A percentile compares a stretch with the other conserved stretches of the same genome.
Conservation (phyloP, 2,888 invertebrate species). For the Platycheirus albimanus region DNA sequence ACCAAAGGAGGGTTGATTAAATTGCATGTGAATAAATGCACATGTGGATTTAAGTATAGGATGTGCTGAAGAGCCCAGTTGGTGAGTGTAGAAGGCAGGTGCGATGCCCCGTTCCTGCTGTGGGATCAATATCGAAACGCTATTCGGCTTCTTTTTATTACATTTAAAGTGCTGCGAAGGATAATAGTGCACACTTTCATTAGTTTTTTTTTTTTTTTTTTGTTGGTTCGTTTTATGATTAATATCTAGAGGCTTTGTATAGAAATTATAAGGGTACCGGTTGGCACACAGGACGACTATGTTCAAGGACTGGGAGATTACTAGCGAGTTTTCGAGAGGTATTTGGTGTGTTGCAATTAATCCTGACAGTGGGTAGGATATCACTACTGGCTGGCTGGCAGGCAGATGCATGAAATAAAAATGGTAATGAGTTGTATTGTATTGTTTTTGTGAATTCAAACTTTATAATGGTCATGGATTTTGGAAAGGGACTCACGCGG, state of each 20-base stretch:
- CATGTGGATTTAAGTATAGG: slow-evolving; percentile 47
- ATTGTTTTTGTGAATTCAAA: too few relatives aligned
- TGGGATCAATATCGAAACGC: slow-evolving; percentile 26
- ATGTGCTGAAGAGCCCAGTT: slow-evolving; percentile 25
- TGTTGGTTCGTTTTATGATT: slow-evolving; percentile 40
- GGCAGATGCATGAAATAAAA: slow-evolving; percentile 26
- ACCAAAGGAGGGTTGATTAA: slow-evolving; percentile 51
- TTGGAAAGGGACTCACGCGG: too few relatives aligned
- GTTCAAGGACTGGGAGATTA: slow-evolving; percentile 15
- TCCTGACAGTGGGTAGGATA: slow-evolving; percentile 8
- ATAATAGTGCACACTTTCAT: slow-evolving; percentile 12
- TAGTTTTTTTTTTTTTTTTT: slow-evolving; percentile 5
- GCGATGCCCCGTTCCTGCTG: slow-evolving; percentile 18
- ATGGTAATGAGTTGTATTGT: slow-evolving; percentile 7
- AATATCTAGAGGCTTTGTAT: slow-evolving; percentile 37
- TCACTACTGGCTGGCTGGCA: too few relatives aligned
- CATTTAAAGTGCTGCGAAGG: neutral
- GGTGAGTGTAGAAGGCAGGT: slow-evolving; percentile 34
- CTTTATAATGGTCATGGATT: too few relatives aligned
- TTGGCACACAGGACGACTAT: neutral
- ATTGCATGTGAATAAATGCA: slow-evolving; percentile 49
- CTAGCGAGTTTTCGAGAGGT: slow-evolving; percentile 20
- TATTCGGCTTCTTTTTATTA: neutral
- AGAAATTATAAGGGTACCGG: slow-evolving; percentile 52
- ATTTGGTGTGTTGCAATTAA: slow-evolving; percentile 30